phyloP scores from a whole-genome alignment of 2,113 vertebrate species.

The Corythornis cristatus region DNA sequence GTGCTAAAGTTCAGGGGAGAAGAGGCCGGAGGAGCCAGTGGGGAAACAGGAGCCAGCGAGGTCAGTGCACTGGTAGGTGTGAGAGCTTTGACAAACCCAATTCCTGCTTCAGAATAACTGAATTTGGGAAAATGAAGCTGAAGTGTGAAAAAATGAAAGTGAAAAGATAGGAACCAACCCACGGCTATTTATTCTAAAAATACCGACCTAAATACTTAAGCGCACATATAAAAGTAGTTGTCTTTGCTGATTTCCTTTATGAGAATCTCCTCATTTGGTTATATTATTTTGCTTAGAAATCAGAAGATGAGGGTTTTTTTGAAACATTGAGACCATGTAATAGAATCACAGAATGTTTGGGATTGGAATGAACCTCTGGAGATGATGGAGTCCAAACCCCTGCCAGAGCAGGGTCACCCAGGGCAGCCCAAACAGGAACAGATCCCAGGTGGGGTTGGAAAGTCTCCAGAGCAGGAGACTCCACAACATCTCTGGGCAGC shows the following conservation, averaged over 20 bases:
- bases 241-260: conserved; percentile 64
- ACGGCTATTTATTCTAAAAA: conserved; percentile 71
- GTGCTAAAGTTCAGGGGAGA: background rate
- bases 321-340: background rate
- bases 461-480: no score
- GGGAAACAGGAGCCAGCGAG: background rate
- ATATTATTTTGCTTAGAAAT: background rate
- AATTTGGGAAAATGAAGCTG: conserved; percentile 54
- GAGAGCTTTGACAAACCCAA: conserved; percentile 28
- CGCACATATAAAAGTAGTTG: conserved; percentile 67
- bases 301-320: background rate
- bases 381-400: no score
- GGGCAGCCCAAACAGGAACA: no score
- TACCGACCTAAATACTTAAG: conserved; percentile 73
- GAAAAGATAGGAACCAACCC: conserved; percentile 70
- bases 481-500: no score
- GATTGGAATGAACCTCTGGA: no score
- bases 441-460: no score
- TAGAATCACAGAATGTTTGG: no score
- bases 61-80: background rate
- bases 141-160: conserved; percentile 70
- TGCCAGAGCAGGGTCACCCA: no score
- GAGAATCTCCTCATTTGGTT: conserved; percentile 34
- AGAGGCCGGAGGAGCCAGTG: background rate
- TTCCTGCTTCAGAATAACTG: conserved; percentile 40